Base-by-base conservation (phyloP, 1,140 invertebrate species). In the Bicyclus anynana region DNA sequence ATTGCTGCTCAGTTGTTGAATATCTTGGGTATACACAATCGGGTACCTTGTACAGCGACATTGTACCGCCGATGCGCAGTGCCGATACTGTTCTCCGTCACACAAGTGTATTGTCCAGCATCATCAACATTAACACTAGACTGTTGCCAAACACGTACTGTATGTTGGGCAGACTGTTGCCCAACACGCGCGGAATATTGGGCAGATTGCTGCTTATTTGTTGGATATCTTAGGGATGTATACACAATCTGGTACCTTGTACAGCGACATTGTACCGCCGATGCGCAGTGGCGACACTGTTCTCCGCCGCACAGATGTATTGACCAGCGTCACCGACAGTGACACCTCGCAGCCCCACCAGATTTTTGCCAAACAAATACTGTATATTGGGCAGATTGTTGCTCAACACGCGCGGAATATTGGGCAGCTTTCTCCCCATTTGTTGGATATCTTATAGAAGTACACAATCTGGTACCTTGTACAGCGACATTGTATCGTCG, bases 31-130 rank as follows among this genome's bases (percentile, higher is more conserved):
- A n/a, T n/a, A n/a, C n/a, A n/a, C n/a, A n/a, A n/a, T n/a, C n/a
- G n/a, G n/a, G n/a, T 53, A 89, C 89, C 87, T 76, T 67, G 59
- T 9, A 89, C 73, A 5, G 62, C 58, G 0, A 90, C 64, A 44
- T 80, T 66, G 67, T 81, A 89, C 6, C 77, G 65, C 7, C 79
- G 55, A 16, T 83, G 72, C 2, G 71, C 64, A 0, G 70, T 57
- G 0, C 88, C 86, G 0, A 76, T 84, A 5, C 29, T 47, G 53
- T 89, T 90, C 52, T 85, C 72, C 0, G 79, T 87, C 9, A 85
- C 74, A 44, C 89, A 90, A 3, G 79, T 68, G 72, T 89, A 89
- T 48, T 79, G 77, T 0, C 85, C 88, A n/a, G 81, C 76, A 70
- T 80, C 74, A 0, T 56, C 49, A 0, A 38, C 27, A 7, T 20